These are phyloP conservation scores for Cylloceria caligata DNA, from an alignment of 2,888 invertebrate genomes.

Conservation along the genomic window DNA sequence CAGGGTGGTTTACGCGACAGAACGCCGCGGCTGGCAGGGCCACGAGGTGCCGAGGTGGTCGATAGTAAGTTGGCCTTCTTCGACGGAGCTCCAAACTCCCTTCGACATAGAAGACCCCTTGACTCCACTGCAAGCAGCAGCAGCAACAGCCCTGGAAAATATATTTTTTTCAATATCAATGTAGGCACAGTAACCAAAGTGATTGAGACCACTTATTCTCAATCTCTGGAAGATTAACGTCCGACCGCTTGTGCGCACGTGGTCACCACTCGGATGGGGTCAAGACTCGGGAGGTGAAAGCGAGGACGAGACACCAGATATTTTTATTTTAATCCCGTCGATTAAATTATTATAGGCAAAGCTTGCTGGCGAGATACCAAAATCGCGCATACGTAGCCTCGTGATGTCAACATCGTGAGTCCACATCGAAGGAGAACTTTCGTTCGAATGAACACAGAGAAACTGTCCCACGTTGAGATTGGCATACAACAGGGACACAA, in stretches of 20 bases:
- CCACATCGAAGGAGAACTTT: constrained; percentile 2
- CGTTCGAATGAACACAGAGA: background rate
- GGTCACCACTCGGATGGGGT: constrained; percentile 9
- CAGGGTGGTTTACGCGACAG: constrained; percentile 58
- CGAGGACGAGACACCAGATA: constrained; percentile 4
- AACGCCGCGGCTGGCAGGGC: constrained; percentile 46
- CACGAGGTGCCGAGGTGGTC: constrained; percentile 43
- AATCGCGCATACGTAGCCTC: background rate
- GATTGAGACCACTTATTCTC: constrained; percentile 4
- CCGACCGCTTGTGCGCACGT: background rate
- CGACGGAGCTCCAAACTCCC: constrained; percentile 8
- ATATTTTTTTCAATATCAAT: constrained; percentile 1
- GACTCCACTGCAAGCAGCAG: background rate
- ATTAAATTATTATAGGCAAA: constrained; percentile 38
- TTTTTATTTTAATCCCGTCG: constrained; percentile 43
- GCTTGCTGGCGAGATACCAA: constrained; percentile 45
- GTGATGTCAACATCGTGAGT: constrained; percentile 38
- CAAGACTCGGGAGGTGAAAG: constrained; percentile 36
- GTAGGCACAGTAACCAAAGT: background rate
- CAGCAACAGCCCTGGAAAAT: background rate
- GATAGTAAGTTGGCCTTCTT: constrained; percentile 42
- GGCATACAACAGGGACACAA: constrained; percentile 16
- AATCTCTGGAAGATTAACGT: background rate
- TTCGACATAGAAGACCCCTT: background rate
- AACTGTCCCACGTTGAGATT: constrained; percentile 1